Evolutionary conservation across 1,140 invertebrate species (phyloP), one percentile per base, ranked within the genome.

Genomic region (Diplogasteroides magnus): DNA sequence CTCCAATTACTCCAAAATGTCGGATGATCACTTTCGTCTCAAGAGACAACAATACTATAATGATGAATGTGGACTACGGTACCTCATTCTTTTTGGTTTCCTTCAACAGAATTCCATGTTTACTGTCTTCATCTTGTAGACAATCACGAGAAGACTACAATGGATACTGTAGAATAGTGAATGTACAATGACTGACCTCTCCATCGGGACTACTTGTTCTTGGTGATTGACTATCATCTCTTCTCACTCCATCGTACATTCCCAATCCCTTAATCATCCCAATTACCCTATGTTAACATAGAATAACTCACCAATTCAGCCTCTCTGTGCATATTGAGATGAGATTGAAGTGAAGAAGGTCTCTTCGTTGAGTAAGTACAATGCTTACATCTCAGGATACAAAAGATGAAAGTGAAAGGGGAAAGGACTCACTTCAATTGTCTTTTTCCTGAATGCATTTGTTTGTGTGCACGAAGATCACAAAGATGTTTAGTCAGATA

Each of bases 361-460:
- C 37, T 6, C 64, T 55, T 65, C 31, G 61, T 63, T 27, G 61
- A 63, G 29, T 63, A 63, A 14, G 61, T 29, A 31, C 61, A 63
- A 27, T 63, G 61, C 15, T 27, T 63, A 31, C 61, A 63, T 31
- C 32, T 63, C 27, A 13, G 32, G 27, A 27, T 63, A 31, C 3
- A 63, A 63, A 19, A 26, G 3, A 13, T 27, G 13, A 31, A 31
- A 31, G 19, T 6, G 27, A 15, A 29, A 3, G 29, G 13, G 25
- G 32, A 6, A 3, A 6, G 6, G 15, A 6, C 3, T 13, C 14
- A 11, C 13, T 26, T 31, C 61, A 15, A 31, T 25, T 63, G 61
- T 15, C 27, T 27, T 31, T 63, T 26, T n/a, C 28, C 32, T 27
- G 26, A 19, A 31, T 63, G 61, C 61, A 63, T 63, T 15, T 63